Conservation (phyloP, 2,113 vertebrate genomes). For the Myocastor coypus region DNA sequence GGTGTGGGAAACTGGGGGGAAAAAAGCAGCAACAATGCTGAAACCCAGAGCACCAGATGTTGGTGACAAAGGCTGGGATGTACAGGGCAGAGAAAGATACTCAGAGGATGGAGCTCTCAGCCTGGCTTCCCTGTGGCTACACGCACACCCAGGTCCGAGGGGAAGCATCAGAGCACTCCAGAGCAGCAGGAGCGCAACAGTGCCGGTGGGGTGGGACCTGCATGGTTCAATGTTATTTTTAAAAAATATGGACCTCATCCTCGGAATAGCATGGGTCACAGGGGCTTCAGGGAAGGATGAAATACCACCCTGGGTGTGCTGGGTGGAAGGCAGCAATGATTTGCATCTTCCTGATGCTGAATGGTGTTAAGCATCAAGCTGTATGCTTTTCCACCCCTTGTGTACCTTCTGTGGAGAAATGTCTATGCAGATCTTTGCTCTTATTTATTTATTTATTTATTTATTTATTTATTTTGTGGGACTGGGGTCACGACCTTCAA, state of each 20-base stretch:
- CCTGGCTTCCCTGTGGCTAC: accelerated
- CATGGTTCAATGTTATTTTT: neutral
- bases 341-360: neutral
- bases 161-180: neutral
- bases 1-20: accelerated
- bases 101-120: neutral
- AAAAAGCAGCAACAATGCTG: neutral
- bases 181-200: too few species aligned
- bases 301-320: accelerated
- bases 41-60: neutral
- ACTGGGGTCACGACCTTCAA: too few species aligned
- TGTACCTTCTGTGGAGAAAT: neutral
- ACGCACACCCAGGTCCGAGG: neutral
- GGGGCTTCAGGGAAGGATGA: neutral
- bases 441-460: too few species aligned
- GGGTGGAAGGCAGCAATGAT: neutral
- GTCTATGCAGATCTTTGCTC: neutral
- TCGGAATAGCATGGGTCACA: neutral
- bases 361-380: neutral
- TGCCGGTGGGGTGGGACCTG: too few species aligned
- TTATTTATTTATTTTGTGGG: too few species aligned
- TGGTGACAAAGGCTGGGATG: neutral
- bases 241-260: neutral
- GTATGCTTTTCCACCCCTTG: neutral
- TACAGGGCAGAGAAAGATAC: neutral